Conservation (phyloP, 2,797 vertebrate genomes). For the Cossypha niveicapilla region DNA sequence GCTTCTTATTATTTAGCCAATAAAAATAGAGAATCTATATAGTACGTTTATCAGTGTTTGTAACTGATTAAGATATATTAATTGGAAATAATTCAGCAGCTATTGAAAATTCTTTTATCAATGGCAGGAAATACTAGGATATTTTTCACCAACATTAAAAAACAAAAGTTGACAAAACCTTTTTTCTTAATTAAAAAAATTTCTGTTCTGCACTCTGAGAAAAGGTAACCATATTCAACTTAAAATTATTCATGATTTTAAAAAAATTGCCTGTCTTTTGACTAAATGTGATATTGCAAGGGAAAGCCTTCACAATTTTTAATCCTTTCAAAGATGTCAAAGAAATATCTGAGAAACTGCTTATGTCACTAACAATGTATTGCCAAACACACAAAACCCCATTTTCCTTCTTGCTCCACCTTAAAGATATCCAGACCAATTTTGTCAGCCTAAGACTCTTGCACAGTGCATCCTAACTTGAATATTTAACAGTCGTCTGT, state of each 20-base stretch:
- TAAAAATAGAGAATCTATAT: neutral
- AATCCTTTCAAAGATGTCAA: neutral
- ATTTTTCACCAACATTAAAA: neutral
- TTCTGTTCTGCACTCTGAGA: neutral
- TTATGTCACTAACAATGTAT: neutral
- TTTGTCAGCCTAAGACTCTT: neutral
- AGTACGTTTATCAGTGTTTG: neutral
- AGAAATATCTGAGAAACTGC: neutral
- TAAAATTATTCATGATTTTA: neutral
- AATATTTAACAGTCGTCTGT: neutral
- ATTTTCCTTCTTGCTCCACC: neutral
- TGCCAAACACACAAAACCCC: neutral
- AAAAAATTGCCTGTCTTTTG: neutral
- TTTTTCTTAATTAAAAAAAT: neutral
- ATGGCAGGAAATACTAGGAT: neutral
- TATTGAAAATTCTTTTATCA: neutral
- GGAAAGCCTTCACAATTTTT: neutral
- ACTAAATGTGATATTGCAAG: neutral
- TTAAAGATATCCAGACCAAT: neutral
- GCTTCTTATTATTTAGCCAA: neutral
- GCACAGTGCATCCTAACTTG: neutral
- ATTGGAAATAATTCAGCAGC: neutral
- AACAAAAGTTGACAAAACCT: neutral
- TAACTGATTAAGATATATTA: neutral
- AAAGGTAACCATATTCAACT: neutral